A percentile compares a stretch with the other conserved stretches of the same genome.
Conservation (phyloP, 2,888 invertebrate genomes). For the Magallana nippona region DNA sequence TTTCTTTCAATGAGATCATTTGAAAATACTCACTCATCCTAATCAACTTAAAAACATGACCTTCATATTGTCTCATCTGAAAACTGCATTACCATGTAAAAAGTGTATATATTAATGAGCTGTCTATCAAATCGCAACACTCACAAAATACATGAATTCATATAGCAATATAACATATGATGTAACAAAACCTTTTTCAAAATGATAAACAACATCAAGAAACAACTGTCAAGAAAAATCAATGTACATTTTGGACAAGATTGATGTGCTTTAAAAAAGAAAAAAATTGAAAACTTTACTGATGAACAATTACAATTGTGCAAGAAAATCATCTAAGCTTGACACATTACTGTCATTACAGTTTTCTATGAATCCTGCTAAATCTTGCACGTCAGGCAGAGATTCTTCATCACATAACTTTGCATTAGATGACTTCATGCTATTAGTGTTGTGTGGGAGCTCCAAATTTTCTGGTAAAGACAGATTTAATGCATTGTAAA, state of each 20-base stretch:
- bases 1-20: too few relatives aligned
- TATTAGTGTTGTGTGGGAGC: not conserved
- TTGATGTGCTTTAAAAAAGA: too few relatives aligned
- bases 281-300: too few relatives aligned
- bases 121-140: too few relatives aligned
- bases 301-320: constrained; percentile 37
- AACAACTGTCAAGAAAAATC: not conserved
- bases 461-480: constrained; percentile 44
- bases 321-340: constrained; percentile 48
- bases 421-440: not conserved
- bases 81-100: too few relatives aligned
- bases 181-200: not conserved
- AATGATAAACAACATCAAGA: not conserved
- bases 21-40: too few relatives aligned
- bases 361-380: constrained; percentile 31
- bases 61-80: too few relatives aligned
- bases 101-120: too few relatives aligned
- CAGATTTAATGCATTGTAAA: constrained; percentile 62
- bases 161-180: not conserved
- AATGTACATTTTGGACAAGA: not conserved
- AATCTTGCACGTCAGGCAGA: constrained; percentile 25
- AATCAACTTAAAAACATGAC: too few relatives aligned
- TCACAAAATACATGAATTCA: not conserved
- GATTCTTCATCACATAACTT: not conserved
- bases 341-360: not conserved